Conservation (phyloP, 2,888 invertebrate species). For the Agrochola macilenta region DNA sequence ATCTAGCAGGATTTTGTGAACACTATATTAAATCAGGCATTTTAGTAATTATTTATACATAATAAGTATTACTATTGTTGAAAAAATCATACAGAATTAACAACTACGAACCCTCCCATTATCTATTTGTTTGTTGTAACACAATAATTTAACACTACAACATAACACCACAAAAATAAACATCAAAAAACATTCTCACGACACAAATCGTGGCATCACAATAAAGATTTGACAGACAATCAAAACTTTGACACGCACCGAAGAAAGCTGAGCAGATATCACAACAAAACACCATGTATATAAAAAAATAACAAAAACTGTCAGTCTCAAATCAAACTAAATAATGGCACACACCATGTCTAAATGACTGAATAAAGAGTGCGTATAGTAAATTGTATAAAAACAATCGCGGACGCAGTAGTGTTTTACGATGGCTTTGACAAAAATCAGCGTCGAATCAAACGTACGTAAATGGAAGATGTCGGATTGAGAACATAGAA, state of each 20-base stretch:
- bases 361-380: slow-evolving; percentile 83
- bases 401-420: slow-evolving; percentile 86
- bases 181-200: slow-evolving; percentile 81
- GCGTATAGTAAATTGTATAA: slow-evolving; percentile 87
- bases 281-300: slow-evolving; percentile 79
- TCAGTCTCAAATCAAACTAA: slow-evolving; percentile 88
- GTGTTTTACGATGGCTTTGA: slow-evolving; percentile 89
- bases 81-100: not conserved
- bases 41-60: not conserved
- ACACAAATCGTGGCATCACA: slow-evolving; percentile 76
- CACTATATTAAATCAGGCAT: not conserved
- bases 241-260: slow-evolving; percentile 87
- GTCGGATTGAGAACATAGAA: slow-evolving; percentile 71
- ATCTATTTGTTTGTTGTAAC: slow-evolving; percentile 33
- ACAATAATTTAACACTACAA: slow-evolving; percentile 60
- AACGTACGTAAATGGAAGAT: slow-evolving; percentile 88
- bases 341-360: slow-evolving; percentile 83
- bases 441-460: slow-evolving; percentile 88
- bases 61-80: no score
- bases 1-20: not conserved
- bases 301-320: slow-evolving; percentile 81
- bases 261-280: slow-evolving; percentile 81
- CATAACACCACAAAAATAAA: slow-evolving; percentile 63
- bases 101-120: not conserved
- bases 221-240: slow-evolving; percentile 88